phyloP scores from a whole-genome alignment of 2,797 vertebrate genomes.

The Eulemur coronatus region DNA sequence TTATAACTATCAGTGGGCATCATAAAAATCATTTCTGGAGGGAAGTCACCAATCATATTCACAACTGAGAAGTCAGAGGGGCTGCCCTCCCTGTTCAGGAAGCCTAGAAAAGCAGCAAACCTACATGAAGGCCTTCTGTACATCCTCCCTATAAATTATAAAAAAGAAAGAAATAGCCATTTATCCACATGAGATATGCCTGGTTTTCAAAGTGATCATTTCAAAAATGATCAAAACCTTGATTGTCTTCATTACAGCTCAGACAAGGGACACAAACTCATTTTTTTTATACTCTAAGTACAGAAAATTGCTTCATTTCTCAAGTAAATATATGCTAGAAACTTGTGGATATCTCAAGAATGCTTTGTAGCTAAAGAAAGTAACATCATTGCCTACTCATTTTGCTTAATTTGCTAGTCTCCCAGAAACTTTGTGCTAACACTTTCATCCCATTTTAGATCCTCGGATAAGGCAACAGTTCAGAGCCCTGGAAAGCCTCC shows the following conservation, averaged over 20 bases:
- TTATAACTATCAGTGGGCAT: background rate
- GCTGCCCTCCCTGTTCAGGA: background rate
- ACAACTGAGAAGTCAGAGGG: background rate
- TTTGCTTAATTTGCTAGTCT: conserved; percentile 61
- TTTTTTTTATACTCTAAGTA: conserved; percentile 34
- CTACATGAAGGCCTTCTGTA: background rate
- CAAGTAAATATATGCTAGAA: conserved; percentile 54
- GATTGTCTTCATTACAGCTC: conserved; percentile 33
- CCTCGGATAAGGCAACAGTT: background rate
- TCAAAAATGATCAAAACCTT: background rate
- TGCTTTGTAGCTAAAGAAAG: conserved; percentile 62
- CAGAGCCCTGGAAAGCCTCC: background rate
- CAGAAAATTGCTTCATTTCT: conserved; percentile 55
- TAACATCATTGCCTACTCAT: conserved; percentile 54
- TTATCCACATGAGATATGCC: background rate
- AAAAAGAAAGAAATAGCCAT: background rate
- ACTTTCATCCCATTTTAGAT: conserved; percentile 52
- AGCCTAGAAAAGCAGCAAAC: background rate
- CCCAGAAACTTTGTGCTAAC: background rate
- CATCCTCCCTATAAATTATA: background rate
- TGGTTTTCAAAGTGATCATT: background rate
- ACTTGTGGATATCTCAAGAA: conserved; percentile 58
- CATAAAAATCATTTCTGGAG: conserved; percentile 27
- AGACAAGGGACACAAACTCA: background rate
- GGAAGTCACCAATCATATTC: background rate